Base-by-base conservation (phyloP, 2,888 invertebrate species). In the Miltochrista miniata region DNA sequence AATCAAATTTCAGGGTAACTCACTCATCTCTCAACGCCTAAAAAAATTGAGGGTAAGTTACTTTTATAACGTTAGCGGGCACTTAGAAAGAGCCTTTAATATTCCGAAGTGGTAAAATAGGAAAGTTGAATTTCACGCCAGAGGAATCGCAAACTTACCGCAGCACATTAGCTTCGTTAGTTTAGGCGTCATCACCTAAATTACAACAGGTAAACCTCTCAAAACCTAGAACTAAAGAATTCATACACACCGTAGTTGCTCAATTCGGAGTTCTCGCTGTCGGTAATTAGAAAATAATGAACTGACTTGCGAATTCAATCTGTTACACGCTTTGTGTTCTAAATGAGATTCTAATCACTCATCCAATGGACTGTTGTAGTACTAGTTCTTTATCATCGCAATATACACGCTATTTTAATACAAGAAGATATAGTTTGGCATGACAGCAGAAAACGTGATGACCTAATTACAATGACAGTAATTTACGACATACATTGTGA, bases 301-400 rank as follows among this genome's bases (percentile, higher is more conserved):
- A 37, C 24, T 11, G 12, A 13, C 13, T 36, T 29, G 24, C n/a
- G 37, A 42, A 31, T 37, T 37, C 35, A 31, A 43, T 48, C 31
- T 41, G 47, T 14, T 15, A 39, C 45, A 39, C 30, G 34, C 60
- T 64, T 72, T 71, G 69, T 68, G 33, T 64, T 54, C 49, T 54
- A 60, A 71, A 74, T 64, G 59, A 70, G 66, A 64, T 65, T 69
- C 61, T 69, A 68, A 74, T 68, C 49, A 58, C 53, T 53, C 46
- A 52, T 59, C 62, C 64, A 64, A 68, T 65, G 59, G 59, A 45
- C 41, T 36, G 36, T 38, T 15, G 10, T 9, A 31, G 11, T 31
- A 31, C 14, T 43, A 1, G 2, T 9, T 4, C 1, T 13, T 3
- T 4, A 13, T 36, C 18, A 3, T 15, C 10, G 8, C 4, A 36